Evolutionary conservation across 2,888 invertebrate species (phyloP), one percentile per base, ranked within the genome.

Genomic region (Kuschelorhynchus macadamiae): DNA sequence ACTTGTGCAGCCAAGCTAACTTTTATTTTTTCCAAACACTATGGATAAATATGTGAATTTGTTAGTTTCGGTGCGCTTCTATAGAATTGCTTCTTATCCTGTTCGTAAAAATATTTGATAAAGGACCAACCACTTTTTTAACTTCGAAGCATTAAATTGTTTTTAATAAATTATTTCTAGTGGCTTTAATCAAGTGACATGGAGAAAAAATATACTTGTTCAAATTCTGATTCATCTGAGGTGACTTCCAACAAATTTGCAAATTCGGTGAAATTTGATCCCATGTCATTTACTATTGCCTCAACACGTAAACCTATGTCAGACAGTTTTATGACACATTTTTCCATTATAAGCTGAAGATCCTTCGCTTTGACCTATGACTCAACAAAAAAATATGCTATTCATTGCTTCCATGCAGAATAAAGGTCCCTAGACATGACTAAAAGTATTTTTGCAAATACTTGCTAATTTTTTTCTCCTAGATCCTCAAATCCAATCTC

Each of bases 11-110:
- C 21, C 1, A 12, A 14, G 2, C 21, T 20, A 1, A 47, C 47
- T 12, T 21, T 47, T 14, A 47, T 20, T 21, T 47, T 21, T n/a
- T 21, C 47, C 75, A 62, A 30, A 75, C 39, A 63, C 75, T 74
- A 3, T 59, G 44, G 47, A 4, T 20, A 11, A 1, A 47, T 20
- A 25, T 21, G 12, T 11, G 25, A 20, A 47, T 47, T 7, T 47
- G 47, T 47, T n/a, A 21, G 20, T 46, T 46, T 46, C 4, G 47
- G 47, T 2, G 47, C 47, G 16, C 47, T 25, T 12, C 47, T 47
- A 3, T 47, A 47, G 16, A 44, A 44, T 18, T 44, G 44, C 18
- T 42, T 47, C 12, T 25, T 47, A 12, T 47, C 47, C 5, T 21
- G 1, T 1, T 47, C 16, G 11, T 25, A 47, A 47, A 47, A 25